Evolutionary conservation across 2,113 vertebrate species (phyloP), one percentile per base, ranked within the genome.

Genomic region (Mungos mungo): DNA sequence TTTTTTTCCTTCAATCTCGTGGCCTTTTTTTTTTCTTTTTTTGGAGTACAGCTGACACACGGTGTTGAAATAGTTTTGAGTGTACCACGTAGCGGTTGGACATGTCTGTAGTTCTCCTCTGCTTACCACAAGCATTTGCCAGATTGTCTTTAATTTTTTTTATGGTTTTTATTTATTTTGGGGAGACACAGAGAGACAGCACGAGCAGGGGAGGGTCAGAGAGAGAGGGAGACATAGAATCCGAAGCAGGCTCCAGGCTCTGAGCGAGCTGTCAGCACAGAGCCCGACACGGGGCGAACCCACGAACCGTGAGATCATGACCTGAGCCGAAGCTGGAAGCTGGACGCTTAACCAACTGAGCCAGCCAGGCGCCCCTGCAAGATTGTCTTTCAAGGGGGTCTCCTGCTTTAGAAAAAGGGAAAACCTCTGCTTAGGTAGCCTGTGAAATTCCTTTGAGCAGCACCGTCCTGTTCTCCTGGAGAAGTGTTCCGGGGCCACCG

Each of bases 31-130:
- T n/a, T 33, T 21, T 79, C 12, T n/a, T 33, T 35, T 79, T 21
- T 21, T 33, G 47, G 50, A 79, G 1, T 47, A 76, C 72, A 10
- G 74, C 45, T 27, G 12, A 77, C 41, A 29, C 4, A 41, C 74
- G 9, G 41, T 5, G 27, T 77, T 31, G 10, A 77, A 47, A 10
- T 77, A 29, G 27, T 2, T 27, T 77, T 25, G 31, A 29, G 41
- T 7, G 0, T 31, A 16, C 72, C 14, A 2, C 25, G 25, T 45
- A 38, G 41, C 6, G 0, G 2, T 18, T 7, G 3, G 74, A 29
- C 27, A 27, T 15, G 74, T 77, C 41, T 31, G 0, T 41, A 29
- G 25, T 45, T 18, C 16, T 0, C 27, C 74, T 77, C 14, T 77
- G 74, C 25, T 29, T 14, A 4, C 41, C 27, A 0, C 7, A 47